Conservation (phyloP, 2,113 vertebrate genomes). For the Pygoscelis antarcticus region DNA sequence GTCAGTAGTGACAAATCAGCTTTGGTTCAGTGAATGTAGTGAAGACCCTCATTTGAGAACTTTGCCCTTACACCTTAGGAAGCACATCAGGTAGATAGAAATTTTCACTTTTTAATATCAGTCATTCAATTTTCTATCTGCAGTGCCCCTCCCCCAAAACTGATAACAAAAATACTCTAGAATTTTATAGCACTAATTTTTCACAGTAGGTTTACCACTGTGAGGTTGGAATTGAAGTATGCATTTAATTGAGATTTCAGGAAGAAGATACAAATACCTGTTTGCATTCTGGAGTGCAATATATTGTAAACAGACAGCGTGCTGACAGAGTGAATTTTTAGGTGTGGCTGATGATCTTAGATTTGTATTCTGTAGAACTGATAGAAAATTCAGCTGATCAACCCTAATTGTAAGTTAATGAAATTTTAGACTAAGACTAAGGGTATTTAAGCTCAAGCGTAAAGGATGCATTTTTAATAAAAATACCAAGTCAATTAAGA, state of each 20-base stretch:
- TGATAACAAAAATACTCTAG: background rate
- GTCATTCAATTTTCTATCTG: background rate
- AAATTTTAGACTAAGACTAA: background rate
- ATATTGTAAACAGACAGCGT: background rate
- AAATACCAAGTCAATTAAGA: background rate
- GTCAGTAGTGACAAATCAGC: background rate
- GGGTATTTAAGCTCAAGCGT: background rate
- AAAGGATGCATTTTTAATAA: background rate
- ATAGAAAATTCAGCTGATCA: background rate
- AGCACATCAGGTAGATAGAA: background rate
- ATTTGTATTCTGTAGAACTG: background rate
- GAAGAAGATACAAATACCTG: background rate
- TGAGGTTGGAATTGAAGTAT: background rate
- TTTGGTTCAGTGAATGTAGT: background rate
- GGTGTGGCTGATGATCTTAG: background rate
- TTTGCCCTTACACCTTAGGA: background rate
- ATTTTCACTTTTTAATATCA: background rate
- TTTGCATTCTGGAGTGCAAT: background rate
- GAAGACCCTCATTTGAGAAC: background rate
- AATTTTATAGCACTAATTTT: background rate
- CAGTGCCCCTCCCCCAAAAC: background rate
- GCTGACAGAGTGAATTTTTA: background rate
- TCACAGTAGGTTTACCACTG: background rate
- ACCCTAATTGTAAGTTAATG: background rate
- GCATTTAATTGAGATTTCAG: background rate